A percentile compares a stretch with the other conserved stretches of the same genome.
phyloP scores from a whole-genome alignment of 2,113 vertebrate genomes.

The Cisticola juncidis region DNA sequence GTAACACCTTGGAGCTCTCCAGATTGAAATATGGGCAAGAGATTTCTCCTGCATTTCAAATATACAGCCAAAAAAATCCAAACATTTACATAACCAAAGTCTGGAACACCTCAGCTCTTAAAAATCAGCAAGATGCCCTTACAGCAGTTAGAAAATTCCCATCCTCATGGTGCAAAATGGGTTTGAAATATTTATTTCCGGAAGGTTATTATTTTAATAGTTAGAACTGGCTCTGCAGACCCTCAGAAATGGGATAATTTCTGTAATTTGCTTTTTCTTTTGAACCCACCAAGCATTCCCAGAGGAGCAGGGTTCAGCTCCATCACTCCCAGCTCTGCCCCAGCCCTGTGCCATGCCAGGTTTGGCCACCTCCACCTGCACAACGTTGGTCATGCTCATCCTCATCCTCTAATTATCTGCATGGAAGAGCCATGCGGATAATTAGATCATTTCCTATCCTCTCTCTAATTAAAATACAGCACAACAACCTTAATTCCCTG shows the following conservation, averaged over 20 bases:
- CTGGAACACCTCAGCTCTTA: not conserved
- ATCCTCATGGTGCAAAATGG: accelerated
- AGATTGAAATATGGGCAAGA: not conserved
- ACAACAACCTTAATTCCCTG: not conserved
- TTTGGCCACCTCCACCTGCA: not conserved
- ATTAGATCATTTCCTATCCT: not conserved
- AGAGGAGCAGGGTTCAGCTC: not conserved
- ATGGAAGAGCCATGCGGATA: not conserved
- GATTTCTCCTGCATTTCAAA: not conserved
- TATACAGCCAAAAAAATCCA: not conserved
- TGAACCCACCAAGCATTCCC: not conserved
- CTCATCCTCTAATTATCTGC: no score
- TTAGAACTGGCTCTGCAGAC: not conserved
- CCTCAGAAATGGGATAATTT: not conserved
- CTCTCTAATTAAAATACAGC: not conserved
- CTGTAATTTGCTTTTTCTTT: not conserved
- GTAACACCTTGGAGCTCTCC: not conserved
- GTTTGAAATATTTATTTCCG: not conserved
- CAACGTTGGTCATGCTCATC: not conserved
- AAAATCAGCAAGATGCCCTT: not conserved
- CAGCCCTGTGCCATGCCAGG: accelerated
- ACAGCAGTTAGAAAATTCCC: not conserved
- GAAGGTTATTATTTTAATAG: not conserved
- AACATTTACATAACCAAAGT: not conserved
- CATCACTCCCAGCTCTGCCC: not conserved